phyloP scores from a whole-genome alignment of 2,113 vertebrate species.

The Falcunculus frontatus region DNA sequence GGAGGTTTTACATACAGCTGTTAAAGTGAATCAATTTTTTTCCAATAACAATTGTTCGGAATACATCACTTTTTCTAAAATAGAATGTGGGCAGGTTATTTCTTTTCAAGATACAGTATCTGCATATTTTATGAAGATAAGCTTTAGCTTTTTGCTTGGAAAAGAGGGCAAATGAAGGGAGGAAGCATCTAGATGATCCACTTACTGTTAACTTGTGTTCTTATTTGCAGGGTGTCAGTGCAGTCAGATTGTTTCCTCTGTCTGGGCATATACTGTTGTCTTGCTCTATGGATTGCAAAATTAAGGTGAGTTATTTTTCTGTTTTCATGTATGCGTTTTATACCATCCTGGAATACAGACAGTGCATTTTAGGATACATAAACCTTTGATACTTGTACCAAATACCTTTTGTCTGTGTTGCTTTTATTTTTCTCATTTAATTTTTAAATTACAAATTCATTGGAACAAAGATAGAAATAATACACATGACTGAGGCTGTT shows the following conservation, averaged over 20 bases:
- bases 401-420: neutral
- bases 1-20: neutral
- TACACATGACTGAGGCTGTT: neutral
- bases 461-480: neutral
- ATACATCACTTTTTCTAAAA: neutral
- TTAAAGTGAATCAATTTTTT: neutral
- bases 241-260: constrained; percentile 90
- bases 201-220: neutral
- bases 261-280: constrained; percentile 94
- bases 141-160: neutral
- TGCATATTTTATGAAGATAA: neutral
- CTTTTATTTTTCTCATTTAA: neutral
- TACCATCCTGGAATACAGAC: neutral
- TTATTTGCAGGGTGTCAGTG: constrained; percentile 89
- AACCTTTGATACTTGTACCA: neutral
- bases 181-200: neutral
- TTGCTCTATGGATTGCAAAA: constrained; percentile 97
- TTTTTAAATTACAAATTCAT: neutral
- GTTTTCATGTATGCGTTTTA: neutral
- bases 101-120: neutral
- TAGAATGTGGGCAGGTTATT: neutral
- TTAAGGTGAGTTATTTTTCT: constrained; percentile 83
- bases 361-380: neutral
- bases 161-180: neutral
- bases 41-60: neutral